phyloP scores from a whole-genome alignment of 2,113 vertebrate species.

The Sander vitreus region DNA sequence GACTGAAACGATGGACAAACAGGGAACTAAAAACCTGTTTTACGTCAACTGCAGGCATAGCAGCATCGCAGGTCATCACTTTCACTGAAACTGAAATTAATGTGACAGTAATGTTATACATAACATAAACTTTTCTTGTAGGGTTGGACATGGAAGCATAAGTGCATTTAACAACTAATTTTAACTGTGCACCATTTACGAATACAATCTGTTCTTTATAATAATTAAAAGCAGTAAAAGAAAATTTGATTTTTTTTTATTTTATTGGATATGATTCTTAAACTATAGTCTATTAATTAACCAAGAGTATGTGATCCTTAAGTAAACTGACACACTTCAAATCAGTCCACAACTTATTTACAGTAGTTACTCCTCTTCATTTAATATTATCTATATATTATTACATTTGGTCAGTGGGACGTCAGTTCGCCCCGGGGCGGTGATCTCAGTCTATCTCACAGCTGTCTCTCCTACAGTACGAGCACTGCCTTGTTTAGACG shows the following conservation, averaged over 20 bases:
- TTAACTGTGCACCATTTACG: background rate
- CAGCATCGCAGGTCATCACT: background rate
- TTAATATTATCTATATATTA: constrained; percentile 22
- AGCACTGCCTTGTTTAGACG: constrained; percentile 51
- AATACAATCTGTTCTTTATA: background rate
- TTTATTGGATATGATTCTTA: background rate
- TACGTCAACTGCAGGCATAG: background rate
- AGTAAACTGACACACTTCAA: background rate
- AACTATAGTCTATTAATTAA: background rate
- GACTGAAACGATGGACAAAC: background rate
- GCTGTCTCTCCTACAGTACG: constrained; percentile 32
- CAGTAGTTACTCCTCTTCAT: background rate
- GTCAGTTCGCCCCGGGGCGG: background rate
- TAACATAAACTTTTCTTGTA: background rate
- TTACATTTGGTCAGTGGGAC: background rate
- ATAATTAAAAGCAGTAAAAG: background rate
- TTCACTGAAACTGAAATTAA: background rate
- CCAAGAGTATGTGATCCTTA: background rate
- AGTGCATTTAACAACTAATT: background rate
- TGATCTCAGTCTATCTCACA: constrained; percentile 43
- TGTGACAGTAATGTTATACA: no score
- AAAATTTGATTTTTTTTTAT: background rate
- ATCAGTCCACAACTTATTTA: constrained; percentile 26
- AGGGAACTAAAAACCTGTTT: constrained; percentile 10
- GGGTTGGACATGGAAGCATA: background rate